Evolutionary conservation across 1,140 invertebrate genomes (phyloP), one percentile per base, ranked within the genome.

Genomic region (Drosophila setifemur): DNA sequence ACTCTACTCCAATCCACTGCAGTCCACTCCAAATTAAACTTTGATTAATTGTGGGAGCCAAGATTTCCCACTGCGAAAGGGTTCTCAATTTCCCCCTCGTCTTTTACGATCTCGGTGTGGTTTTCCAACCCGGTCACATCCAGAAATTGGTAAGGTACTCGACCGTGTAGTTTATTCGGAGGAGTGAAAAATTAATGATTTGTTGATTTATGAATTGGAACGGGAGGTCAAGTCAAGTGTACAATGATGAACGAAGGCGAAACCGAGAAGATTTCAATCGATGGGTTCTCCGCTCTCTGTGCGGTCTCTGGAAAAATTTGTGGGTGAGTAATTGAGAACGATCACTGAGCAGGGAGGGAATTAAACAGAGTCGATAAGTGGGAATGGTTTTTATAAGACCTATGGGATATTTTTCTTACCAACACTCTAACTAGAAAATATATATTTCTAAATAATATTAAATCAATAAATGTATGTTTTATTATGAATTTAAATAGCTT

Each of bases 201-300:
- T 88, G 85, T 88, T 88, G 85, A 88, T 88, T 88, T 88, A 88
- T 88, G 86, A 88, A 88, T 88, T 81, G 85, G 61, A 63, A 73
- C 58, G 67, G 61, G 67, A 71, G 78, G 75, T 85, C 74, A 79
- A 83, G 85, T 88, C 85, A 88, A 88, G 85, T 88, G 85, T 71
- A 88, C 64, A 66, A 74, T 74, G 76, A 73, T 55, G 67, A 73
- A 64, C 69, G 69, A 73, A 63, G 63, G 66, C 67, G 63, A 48
- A 49, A 25, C 57, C 18, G 8, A 39, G 19, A 44, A 23, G 19
- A 64, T 12, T 6, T 19, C 48, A 23, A 43, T n/a, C 11, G 18
- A 6, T 33, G n/a, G 11, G 26, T 25, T 14, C 40, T 18, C 7
- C 33, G 11, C 75, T 29, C 49, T 64, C 58, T 85, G 78, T 83